phyloP scores from a whole-genome alignment of 2,797 vertebrate genomes.

The Malacoctenus gilli region DNA sequence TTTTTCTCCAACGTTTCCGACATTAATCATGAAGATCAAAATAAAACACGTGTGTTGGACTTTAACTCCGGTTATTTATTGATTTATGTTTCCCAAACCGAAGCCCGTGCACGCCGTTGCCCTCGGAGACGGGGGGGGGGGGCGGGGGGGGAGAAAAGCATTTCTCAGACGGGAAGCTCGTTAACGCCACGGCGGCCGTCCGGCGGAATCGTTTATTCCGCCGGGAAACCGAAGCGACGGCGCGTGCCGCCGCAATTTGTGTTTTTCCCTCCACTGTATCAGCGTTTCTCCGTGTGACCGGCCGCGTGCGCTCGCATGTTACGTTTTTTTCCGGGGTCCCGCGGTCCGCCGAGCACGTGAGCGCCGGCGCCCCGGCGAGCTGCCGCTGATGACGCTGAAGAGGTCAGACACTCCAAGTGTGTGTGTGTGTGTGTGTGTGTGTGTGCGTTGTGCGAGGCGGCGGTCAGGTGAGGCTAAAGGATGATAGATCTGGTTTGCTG shows the following conservation, averaged over 20 bases:
- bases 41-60: too few species aligned
- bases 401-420: too few species aligned
- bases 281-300: slow-evolving; percentile 6
- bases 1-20: too few species aligned
- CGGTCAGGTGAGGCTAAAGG: too few species aligned
- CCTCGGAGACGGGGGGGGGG: slow-evolving; percentile 1
- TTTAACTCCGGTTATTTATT: too few species aligned
- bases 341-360: not conserved
- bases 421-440: too few species aligned
- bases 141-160: slow-evolving; percentile 1
- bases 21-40: too few species aligned
- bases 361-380: not conserved
- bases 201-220: slow-evolving; percentile 13
- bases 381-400: not conserved
- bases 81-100: too few species aligned
- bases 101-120: too few species aligned
- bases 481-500: too few species aligned
- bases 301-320: not conserved
- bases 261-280: not conserved
- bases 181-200: slow-evolving; percentile 48
- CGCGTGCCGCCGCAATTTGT: slow-evolving; percentile 1
- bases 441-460: too few species aligned
- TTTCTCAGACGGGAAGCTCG: slow-evolving; percentile 36
- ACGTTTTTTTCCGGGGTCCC: not conserved
- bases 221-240: slow-evolving; percentile 41